Evolutionary conservation across 2,888 invertebrate species (phyloP), one percentile per base, ranked within the genome.

Genomic region (Cyclophora albipunctata): DNA sequence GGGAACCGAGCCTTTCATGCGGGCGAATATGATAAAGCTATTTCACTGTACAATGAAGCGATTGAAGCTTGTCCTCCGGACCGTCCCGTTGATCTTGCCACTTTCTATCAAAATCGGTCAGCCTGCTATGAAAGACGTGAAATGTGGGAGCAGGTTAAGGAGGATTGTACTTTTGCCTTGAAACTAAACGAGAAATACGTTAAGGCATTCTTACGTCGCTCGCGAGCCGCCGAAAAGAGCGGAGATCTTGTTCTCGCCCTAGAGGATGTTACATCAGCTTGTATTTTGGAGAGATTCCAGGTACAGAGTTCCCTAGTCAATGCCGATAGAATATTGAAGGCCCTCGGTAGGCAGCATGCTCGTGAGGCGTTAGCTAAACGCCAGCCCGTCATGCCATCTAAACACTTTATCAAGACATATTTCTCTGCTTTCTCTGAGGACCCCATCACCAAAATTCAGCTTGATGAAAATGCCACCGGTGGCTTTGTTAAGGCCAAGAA

Each of bases 51-150:
- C 75, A 95, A 95, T 64, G 94, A 95, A 84, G 99, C 99, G 1
- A 98, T 99, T 49, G 96, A 97, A 64, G 90, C 94, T 40, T 98
- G 98, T 68, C 95, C 96, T 0, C 84, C 90, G 56, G 91, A 94
- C 50, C 91, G 93, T 63, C 89, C 89, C 34, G 90, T 91, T 1
- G 96, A 96, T 63, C 84, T 97, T 50, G 94, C 98, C 0, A 97
- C 96, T 7, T 97, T 96, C 81, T 97, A 97, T 79, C 98, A 98
- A 79, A 98, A 98, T 75, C 92, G 98, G 66, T 98, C 98, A 6
- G 98, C 98, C 7, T 96, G 97, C 44, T 96, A 96, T 79, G 98
- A 98, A 79, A 95, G 97, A 79, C 86, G 97, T 71, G 93, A 94
- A 80, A 94, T 95, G 81, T 95, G 94, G 91, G 91, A 91, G 55